Evolutionary conservation across 2,797 vertebrate genomes (phyloP).

Genomic region (Harpagifer antarcticus): DNA sequence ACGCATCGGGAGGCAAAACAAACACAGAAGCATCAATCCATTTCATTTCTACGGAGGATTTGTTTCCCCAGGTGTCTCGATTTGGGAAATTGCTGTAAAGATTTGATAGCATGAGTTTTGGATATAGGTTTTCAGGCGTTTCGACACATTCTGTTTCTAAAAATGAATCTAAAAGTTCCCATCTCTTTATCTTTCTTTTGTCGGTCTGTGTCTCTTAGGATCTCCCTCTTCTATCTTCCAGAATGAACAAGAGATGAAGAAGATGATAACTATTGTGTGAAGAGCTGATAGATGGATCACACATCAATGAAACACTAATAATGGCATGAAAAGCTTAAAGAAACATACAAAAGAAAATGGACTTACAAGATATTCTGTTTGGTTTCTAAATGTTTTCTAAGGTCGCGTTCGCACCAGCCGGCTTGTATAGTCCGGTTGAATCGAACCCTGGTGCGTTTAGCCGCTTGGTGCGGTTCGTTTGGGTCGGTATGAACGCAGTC

Average conservation of each 20-base stretch:
- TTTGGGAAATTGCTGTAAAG: constrained; percentile 42
- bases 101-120: constrained; percentile 42
- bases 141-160: constrained; percentile 42
- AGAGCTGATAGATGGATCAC: constrained; percentile 12
- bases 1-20: constrained; percentile 64
- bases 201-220: constrained; percentile 14
- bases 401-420: no score
- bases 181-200: constrained; percentile 13
- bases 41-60: constrained; percentile 42
- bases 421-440: no score
- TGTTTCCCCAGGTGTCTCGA: background rate
- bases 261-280: constrained; percentile 34
- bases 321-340: background rate
- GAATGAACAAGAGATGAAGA: constrained; percentile 53
- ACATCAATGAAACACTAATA: constrained; percentile 22
- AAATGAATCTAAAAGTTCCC: constrained; percentile 9
- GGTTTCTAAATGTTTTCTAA: background rate
- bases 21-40: constrained; percentile 63
- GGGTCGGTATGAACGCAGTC: no score
- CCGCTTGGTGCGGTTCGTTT: no score
- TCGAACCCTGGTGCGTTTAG: no score
- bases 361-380: background rate
- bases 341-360: background rate
- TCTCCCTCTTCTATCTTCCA: constrained; percentile 11
- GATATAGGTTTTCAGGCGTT: constrained; percentile 10